Evolutionary conservation across 2,888 invertebrate genomes (phyloP).

Genomic region (Eustalomyia histrio): DNA sequence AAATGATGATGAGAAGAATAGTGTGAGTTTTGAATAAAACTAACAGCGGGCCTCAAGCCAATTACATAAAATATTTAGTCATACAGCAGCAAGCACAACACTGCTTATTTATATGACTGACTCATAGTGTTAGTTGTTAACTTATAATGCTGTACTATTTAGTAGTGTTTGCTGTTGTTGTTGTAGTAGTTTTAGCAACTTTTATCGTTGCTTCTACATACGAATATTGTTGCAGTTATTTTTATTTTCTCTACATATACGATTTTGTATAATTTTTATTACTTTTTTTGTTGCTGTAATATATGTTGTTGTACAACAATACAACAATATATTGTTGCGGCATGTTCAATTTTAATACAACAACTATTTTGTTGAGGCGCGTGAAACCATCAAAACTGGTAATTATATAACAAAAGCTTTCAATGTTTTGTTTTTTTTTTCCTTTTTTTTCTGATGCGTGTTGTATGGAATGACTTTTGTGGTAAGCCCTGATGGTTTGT

Average conservation of each 20-base stretch:
- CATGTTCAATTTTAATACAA: slow-evolving; percentile 41
- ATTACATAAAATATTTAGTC: neutral
- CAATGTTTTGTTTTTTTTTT: too few species aligned
- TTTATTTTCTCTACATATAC: too few species aligned
- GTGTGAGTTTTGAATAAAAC: neutral
- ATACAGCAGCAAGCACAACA: neutral
- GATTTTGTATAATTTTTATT: too few species aligned
- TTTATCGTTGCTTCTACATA: too few species aligned
- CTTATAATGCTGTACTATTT: neutral
- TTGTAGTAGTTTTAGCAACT: too few species aligned
- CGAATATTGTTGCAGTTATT: too few species aligned
- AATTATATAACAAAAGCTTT: slow-evolving; percentile 52
- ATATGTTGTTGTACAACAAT: too few species aligned
- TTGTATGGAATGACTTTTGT: slow-evolving; percentile 56
- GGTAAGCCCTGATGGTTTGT: slow-evolving; percentile 35
- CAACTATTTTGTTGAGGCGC: slow-evolving; percentile 15
- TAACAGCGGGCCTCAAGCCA: slow-evolving; percentile 10
- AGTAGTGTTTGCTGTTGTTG: too few species aligned
- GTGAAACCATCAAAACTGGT: slow-evolving; percentile 54
- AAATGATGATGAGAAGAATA: neutral
- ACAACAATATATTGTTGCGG: neutral
- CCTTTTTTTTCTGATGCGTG: slow-evolving; percentile 52
- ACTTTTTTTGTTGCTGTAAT: too few species aligned
- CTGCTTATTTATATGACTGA: neutral
- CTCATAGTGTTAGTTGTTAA: neutral